Base-by-base conservation (phyloP, 2,113 vertebrate genomes). In the Columba livia region DNA sequence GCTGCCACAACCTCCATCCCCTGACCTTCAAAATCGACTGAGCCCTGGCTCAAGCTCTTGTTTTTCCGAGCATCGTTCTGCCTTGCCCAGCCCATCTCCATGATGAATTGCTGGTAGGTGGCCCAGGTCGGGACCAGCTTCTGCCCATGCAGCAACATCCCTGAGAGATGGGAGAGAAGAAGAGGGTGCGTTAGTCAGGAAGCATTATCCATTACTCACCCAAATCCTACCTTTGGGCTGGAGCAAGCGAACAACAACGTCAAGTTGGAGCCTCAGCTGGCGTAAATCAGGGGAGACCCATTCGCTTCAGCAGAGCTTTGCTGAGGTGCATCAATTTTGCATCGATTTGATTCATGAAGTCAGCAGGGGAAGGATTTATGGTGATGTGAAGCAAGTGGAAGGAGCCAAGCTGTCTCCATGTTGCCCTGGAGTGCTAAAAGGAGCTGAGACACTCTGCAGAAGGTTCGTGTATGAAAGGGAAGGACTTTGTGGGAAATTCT, bases 91-190 rank as follows among this genome's bases (percentile, higher is more conserved):
- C 20, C 26, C 0, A 4, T 54, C 44, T 95, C 84, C 71, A 1
- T 10, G 16, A 12, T 15, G 15, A 95, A 85, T 11, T 97, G 90
- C 69, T 74, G 44, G 18, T 97, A 97, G 75, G 50, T 62, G 53
- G 19, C 10, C 94, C 88, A 71, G 9, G 6, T 6, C 0, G 19
- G 29, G 6, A 29, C 15, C 40, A 54, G 26, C 32, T 69, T 79
- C 10, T 74, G 70, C 16, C 14, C 25, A 3, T 0, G 5, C 26
- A 44, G 48, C 48, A 70, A 17, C 0, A 1, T 4, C 57, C 9
- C 94, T 92, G 57, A 44, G 53, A 64, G 32, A 51, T 0, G 9
- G 44, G 20, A 62, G 21, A 58, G 79, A 56, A 81, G 60, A 58
- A 66, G 29, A 31, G 25, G 24, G 20, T 29, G 19, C 34, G 31